Conservation (phyloP, 2,797 vertebrate genomes). For the Chromobotia macracanthus region DNA sequence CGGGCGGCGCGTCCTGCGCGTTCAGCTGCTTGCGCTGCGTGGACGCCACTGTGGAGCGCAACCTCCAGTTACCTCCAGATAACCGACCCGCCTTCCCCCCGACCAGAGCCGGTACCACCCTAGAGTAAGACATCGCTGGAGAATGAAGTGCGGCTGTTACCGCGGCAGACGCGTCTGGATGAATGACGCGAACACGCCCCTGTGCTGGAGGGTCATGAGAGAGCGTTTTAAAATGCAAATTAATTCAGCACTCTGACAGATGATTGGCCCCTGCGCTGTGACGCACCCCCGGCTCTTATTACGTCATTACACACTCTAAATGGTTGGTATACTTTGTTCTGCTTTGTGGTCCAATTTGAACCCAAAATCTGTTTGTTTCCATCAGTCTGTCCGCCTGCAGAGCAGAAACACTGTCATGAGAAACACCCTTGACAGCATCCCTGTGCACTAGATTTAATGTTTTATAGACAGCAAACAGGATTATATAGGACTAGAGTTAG, state of each 20-base stretch:
- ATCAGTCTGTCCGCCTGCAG: background rate
- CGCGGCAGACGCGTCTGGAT: background rate
- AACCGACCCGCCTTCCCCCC: conserved; percentile 55
- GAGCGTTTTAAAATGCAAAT: conserved; percentile 26
- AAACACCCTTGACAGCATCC: no score
- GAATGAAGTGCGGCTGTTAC: no score
- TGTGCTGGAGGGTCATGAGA: background rate
- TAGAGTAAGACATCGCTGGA: conserved; percentile 71
- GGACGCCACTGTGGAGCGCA: conserved; percentile 69
- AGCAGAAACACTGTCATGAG: background rate
- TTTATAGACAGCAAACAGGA: no score
- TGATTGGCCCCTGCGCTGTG: conserved; percentile 12
- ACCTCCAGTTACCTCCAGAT: conserved; percentile 60
- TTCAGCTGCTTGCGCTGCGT: conserved; percentile 60
- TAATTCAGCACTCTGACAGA: no score
- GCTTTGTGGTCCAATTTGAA: background rate
- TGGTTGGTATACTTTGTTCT: background rate
- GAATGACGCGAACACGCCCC: background rate
- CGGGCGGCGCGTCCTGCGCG: conserved; percentile 58
- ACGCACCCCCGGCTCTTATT: background rate
- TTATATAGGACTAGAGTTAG: no score
- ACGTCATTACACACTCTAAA: background rate
- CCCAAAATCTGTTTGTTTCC: no score
- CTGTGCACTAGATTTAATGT: no score
- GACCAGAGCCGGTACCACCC: conserved; percentile 59